Evolutionary conservation across 2,797 vertebrate species (phyloP).

Genomic region (Falco novaeseelandiae): DNA sequence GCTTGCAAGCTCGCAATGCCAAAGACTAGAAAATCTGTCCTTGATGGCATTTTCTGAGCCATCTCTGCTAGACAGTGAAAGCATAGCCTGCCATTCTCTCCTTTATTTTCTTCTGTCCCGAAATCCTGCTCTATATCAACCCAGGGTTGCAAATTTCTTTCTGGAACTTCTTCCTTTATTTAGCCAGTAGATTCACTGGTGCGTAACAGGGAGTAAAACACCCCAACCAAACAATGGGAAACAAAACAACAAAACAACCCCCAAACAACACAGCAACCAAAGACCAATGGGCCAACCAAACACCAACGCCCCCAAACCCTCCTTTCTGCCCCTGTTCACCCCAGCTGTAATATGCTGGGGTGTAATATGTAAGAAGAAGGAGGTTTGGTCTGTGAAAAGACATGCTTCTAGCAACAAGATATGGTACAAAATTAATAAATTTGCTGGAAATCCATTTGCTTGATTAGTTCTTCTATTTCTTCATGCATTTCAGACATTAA

Average conservation of each 20-base stretch:
- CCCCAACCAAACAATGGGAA: background rate
- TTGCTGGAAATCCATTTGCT: background rate
- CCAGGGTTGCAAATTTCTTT: background rate
- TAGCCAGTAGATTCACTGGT: background rate
- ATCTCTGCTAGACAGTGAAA: background rate
- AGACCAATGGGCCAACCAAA: background rate
- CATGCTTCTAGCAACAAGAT: background rate
- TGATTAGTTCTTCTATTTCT: background rate
- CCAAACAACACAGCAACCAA: background rate
- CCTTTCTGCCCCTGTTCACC: background rate
- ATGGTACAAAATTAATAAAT: background rate
- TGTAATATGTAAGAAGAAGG: background rate
- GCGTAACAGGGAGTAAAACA: background rate
- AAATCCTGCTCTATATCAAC: background rate
- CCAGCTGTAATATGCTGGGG: background rate
- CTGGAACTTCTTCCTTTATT: background rate
- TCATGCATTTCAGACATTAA: background rate
- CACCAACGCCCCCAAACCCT: accelerated
- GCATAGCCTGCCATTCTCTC: background rate
- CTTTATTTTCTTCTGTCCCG: background rate
- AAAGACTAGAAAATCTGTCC: background rate
- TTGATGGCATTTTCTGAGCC: background rate
- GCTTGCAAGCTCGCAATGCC: background rate
- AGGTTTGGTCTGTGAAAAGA: background rate
- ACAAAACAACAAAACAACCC: background rate